phyloP scores from a whole-genome alignment of 2,797 vertebrate species.

The Anguilla anguilla region DNA sequence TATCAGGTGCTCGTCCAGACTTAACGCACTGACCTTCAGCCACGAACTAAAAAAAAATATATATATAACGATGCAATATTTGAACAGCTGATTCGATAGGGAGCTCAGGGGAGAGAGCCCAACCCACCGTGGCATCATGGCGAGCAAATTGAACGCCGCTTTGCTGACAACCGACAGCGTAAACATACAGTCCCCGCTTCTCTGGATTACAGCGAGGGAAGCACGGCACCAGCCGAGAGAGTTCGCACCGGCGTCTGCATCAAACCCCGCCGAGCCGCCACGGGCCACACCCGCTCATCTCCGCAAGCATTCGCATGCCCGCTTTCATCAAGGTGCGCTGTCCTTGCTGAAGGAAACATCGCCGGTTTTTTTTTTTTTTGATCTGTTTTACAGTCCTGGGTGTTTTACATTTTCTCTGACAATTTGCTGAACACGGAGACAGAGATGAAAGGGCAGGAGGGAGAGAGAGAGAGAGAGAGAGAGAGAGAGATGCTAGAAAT shows the following conservation, averaged over 20 bases:
- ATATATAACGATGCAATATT: neutral
- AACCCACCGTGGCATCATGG: neutral
- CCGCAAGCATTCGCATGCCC: neutral
- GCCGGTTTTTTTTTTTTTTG: neutral
- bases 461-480: neutral
- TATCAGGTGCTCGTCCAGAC: neutral
- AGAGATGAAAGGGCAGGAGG: neutral
- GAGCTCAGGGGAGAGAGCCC: neutral
- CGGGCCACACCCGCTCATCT: neutral
- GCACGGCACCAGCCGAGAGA: neutral
- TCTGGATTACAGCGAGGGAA: neutral
- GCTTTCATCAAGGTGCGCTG: neutral
- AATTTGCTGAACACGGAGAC: neutral
- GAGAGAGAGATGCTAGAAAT: constrained; percentile 2
- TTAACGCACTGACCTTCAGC: neutral
- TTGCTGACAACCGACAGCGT: neutral
- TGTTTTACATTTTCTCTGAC: neutral
- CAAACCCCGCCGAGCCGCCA: neutral
- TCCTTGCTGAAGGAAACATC: neutral
- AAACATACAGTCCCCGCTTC: neutral
- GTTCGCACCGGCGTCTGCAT: neutral
- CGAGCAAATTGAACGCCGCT: neutral
- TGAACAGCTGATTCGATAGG: neutral
- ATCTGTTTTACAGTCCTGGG: neutral
- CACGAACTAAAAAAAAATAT: neutral